These are phyloP conservation scores for Pseudeuparius sepicola DNA, from an alignment of 2,888 invertebrate genomes.

Conservation along the genomic window DNA sequence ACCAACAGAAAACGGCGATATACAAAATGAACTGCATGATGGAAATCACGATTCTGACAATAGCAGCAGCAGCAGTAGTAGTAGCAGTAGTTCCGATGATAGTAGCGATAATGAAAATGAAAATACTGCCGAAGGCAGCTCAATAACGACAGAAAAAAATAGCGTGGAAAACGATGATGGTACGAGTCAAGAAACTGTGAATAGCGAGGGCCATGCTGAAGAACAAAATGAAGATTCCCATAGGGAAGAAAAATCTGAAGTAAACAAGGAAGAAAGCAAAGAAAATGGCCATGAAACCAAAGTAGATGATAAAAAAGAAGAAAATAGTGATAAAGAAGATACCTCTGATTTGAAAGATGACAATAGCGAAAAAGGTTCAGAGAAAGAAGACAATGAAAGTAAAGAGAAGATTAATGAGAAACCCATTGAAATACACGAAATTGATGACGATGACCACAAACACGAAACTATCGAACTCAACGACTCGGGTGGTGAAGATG, in stretches of 20 bases:
- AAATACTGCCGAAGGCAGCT: slow-evolving; percentile 13
- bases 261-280: slow-evolving; percentile 9
- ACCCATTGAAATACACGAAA: slow-evolving; percentile 29
- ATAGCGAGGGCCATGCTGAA: slow-evolving; percentile 12
- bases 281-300: slow-evolving; percentile 19
- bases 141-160: slow-evolving; percentile 14
- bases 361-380: slow-evolving; percentile 19
- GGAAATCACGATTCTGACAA: slow-evolving; percentile 17
- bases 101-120: slow-evolving; percentile 10
- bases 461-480: slow-evolving; percentile 32
- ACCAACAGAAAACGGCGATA: slow-evolving; percentile 12
- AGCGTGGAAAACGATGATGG: slow-evolving; percentile 19
- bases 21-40: slow-evolving; percentile 16
- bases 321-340: slow-evolving; percentile 23
- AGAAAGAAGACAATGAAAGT: slow-evolving; percentile 20
- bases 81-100: neutral
- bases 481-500: slow-evolving; percentile 33
- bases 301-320: slow-evolving; percentile 17
- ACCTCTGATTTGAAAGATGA: slow-evolving; percentile 23
- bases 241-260: slow-evolving; percentile 8
- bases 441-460: slow-evolving; percentile 26
- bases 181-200: slow-evolving; percentile 23
- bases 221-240: slow-evolving; percentile 18
- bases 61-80: no score
- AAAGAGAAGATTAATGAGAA: slow-evolving; percentile 20